These are phyloP conservation scores for Eriosoma lanigerum DNA, from an alignment of 1,140 invertebrate genomes.

Conservation along the genomic window DNA sequence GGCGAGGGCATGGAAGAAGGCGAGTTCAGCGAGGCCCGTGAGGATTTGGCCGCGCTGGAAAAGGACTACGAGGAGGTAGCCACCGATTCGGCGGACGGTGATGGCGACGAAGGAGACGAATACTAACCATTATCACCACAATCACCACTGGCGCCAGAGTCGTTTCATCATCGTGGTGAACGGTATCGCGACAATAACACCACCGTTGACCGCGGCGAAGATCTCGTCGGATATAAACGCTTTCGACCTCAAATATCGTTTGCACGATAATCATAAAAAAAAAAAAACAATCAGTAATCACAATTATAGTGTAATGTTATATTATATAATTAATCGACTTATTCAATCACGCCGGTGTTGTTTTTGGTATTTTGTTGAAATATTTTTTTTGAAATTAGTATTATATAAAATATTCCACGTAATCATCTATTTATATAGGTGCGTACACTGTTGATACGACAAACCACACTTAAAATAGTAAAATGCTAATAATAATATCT, in stretches of 20 bases:
- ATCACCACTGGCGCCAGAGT: neutral
- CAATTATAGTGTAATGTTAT: neutral
- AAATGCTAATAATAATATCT: too few relatives aligned
- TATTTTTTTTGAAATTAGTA: too few relatives aligned
- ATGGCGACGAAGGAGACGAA: slow-evolving; percentile 72
- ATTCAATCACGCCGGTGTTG: too few relatives aligned
- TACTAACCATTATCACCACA: slow-evolving; percentile 49
- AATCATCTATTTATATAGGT: too few relatives aligned
- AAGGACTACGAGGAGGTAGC: slow-evolving; percentile 69
- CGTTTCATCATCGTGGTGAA: neutral
- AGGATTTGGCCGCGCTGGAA: slow-evolving; percentile 73
- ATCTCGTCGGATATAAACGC: neutral
- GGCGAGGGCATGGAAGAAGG: slow-evolving; percentile 78
- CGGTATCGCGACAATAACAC: neutral
- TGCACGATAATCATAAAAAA: neutral
- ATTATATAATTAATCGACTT: too few relatives aligned
- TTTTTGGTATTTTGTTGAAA: too few relatives aligned
- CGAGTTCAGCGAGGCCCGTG: slow-evolving; percentile 74
- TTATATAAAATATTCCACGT: too few relatives aligned
- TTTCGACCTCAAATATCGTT: neutral
- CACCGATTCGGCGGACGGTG: slow-evolving; percentile 67
- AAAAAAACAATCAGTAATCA: neutral
- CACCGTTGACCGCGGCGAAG: neutral
- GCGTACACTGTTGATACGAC: too few relatives aligned
- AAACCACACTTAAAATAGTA: too few relatives aligned